Percentiles rank a stretch among this genome's conserved stretches.
Conservation (phyloP, 1,140 invertebrate genomes). For the Dysdera silvatica region DNA sequence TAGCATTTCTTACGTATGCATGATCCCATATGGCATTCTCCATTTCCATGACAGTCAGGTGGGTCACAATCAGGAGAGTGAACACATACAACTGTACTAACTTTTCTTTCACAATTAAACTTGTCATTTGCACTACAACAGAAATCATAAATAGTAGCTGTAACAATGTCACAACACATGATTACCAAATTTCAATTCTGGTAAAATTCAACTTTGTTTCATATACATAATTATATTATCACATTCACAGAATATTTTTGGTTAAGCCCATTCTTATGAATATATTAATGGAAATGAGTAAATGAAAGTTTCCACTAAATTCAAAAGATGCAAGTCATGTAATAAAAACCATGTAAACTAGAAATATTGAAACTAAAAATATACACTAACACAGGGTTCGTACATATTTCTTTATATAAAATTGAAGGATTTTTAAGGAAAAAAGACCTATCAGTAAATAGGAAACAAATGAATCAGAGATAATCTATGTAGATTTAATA, state of each 20-base stretch:
- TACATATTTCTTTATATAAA: no score
- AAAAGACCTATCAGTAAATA: no score
- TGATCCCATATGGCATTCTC: constrained; percentile 37
- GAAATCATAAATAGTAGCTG: background rate
- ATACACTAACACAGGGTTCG: no score
- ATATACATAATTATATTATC: background rate
- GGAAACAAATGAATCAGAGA: no score
- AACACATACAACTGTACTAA: constrained; percentile 45
- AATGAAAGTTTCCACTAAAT: no score
- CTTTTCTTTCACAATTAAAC: constrained; percentile 40
- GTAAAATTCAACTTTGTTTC: background rate
- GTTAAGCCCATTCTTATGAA: no score
- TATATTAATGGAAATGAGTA: no score
- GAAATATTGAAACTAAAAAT: no score
- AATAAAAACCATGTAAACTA: no score
- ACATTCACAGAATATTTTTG: background rate
- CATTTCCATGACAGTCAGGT: constrained; percentile 33
- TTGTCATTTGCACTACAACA: constrained; percentile 22
- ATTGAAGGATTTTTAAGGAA: no score
- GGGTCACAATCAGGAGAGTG: constrained; percentile 40
- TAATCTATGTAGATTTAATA: no score
- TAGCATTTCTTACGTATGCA: constrained; percentile 41
- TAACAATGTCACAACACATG: background rate
- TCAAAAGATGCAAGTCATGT: no score
- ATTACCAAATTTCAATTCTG: background rate